Evolutionary conservation across 2,797 vertebrate genomes (phyloP), one percentile per base, ranked within the genome.

Genomic region (Acrocephalus scirpaceus): DNA sequence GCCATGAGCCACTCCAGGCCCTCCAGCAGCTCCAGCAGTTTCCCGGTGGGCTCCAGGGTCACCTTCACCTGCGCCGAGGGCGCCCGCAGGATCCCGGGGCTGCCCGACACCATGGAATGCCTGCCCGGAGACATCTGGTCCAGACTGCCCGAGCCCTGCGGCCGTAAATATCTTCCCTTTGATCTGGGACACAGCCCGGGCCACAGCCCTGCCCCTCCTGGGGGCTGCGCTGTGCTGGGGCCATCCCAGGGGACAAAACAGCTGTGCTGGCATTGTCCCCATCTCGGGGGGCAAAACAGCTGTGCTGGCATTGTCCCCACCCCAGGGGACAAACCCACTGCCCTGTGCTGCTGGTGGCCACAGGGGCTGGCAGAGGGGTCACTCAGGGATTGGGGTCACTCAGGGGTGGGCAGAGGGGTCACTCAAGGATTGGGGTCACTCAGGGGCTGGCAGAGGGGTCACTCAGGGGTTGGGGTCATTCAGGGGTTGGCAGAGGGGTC

Each of bases 41-140:
- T 96, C 76, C 93, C 93, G 0, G 20, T 86, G 4, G 95, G 95
- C 1, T 74, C 92, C 88, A 56, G 45, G 15, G 90, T 94, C 60
- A 93, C 10, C 0, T 96, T 94, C 73, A 27, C 2, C 0, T 96
- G 96, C 48, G 2, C 11, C 0, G 20, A 40, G 9, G 95, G 90
- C 0, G 4, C 95, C 50, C 20, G 48, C 79, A 88, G 27, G 30
- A 47, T 96, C 75, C 95, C 96, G 1, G 66, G 70, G 62, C 61
- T 65, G 54, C 42, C 47, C 8, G 82, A 95, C 76, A 86, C 3
- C 7, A 1, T 4, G 50, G 5, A 86, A 7, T 97, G 96, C 40
- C 95, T 97, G 92, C 95, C 93, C 1, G 50, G 82, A 3, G 2
- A 18, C 0, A 23, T 47, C 58, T 97, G 96, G 96, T 95, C 94